Evolutionary conservation across 1,140 invertebrate species (phyloP).

Genomic region (Rhagoletis zephyria): DNA sequence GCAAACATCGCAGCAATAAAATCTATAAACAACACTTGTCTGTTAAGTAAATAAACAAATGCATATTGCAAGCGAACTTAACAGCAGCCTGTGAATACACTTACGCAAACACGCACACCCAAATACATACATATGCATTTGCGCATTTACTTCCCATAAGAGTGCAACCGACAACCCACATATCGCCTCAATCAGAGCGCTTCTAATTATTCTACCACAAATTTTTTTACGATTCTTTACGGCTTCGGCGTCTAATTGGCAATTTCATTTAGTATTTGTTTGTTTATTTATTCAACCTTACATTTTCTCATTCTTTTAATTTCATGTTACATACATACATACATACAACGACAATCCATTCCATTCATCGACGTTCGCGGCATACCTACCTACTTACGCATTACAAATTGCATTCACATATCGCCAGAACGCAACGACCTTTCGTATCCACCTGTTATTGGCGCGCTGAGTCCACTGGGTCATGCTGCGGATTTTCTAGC

Average conservation of each 20-base stretch:
- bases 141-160: background rate
- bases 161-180: slow-evolving; percentile 13
- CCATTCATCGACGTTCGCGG: slow-evolving; percentile 37
- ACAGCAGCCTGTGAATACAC: background rate
- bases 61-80: background rate
- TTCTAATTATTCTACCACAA: slow-evolving; percentile 49
- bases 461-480: slow-evolving; percentile 69
- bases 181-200: slow-evolving; percentile 6
- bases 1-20: background rate
- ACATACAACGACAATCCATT: background rate
- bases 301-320: background rate
- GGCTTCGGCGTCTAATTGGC: slow-evolving; percentile 33
- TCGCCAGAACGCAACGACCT: slow-evolving; percentile 70
- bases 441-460: slow-evolving; percentile 72
- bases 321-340: background rate
- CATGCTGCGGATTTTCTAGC: slow-evolving; percentile 75
- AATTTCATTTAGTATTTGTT: slow-evolving; percentile 43
- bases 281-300: slow-evolving; percentile 27
- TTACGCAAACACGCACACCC: background rate
- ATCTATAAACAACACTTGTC: slow-evolving; percentile 30
- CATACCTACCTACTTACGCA: background rate
- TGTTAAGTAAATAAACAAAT: slow-evolving; percentile 28
- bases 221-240: background rate
- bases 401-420: slow-evolving; percentile 6
- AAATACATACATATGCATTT: background rate